Evolutionary conservation across 2,888 invertebrate species (phyloP).

Genomic region (Silvanus unidentatus): DNA sequence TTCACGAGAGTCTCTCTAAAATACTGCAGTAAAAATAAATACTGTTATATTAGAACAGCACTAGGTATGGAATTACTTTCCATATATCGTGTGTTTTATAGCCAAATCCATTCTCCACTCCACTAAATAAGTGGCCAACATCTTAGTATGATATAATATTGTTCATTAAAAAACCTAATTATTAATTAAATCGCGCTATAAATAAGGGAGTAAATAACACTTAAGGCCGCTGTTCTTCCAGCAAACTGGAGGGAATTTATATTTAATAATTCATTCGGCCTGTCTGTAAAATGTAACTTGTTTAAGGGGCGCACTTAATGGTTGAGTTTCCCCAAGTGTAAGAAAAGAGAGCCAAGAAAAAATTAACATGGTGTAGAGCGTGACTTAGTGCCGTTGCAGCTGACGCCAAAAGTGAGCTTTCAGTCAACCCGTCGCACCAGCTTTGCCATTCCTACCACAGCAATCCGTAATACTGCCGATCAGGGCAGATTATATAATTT

Average conservation of each 20-base stretch:
- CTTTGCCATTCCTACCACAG: background rate
- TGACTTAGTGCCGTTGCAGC: slow-evolving; percentile 13
- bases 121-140: too few species aligned
- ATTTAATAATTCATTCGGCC: slow-evolving; percentile 15
- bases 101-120: too few species aligned
- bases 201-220: slow-evolving; percentile 8
- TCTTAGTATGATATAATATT: background rate
- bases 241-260: slow-evolving; percentile 10
- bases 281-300: slow-evolving; percentile 9
- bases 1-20: too few species aligned
- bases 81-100: too few species aligned
- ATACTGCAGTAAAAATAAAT: too few species aligned
- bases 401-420: slow-evolving; percentile 6
- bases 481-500: slow-evolving; percentile 3
- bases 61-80: too few species aligned
- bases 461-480: background rate
- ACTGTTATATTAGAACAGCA: too few species aligned
- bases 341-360: slow-evolving; percentile 9
- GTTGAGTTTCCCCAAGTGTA: slow-evolving; percentile 3
- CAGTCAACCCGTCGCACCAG: too few species aligned
- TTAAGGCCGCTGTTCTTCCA: slow-evolving; percentile 5
- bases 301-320: slow-evolving; percentile 14
- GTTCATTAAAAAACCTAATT: slow-evolving; percentile 8
- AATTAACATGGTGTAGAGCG: slow-evolving; percentile 13
- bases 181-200: slow-evolving; percentile 10